Conservation (phyloP, 2,888 invertebrate species). For the Luffia ferchaultella region DNA sequence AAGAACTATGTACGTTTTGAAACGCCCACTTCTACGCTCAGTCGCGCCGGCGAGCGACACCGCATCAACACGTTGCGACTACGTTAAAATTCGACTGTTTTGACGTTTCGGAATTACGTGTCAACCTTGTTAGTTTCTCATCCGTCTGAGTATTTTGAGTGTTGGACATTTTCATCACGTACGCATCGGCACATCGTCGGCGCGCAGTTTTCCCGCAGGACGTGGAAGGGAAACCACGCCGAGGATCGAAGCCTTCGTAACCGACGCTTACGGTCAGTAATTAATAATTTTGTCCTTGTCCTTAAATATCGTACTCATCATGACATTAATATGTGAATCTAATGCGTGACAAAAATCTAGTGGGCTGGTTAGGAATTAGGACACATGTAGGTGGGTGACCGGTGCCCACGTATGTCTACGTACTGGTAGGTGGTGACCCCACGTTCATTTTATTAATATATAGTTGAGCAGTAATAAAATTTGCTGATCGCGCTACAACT, state of each 20-base stretch:
- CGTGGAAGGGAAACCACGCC: too few species aligned
- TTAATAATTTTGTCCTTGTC: conserved; percentile 33
- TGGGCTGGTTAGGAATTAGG: conserved; percentile 31
- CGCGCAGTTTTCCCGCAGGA: conserved; percentile 8
- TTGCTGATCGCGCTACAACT: too few species aligned
- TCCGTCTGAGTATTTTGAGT: conserved; percentile 19
- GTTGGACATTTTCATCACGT: conserved; percentile 26
- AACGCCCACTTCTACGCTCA: conserved; percentile 29
- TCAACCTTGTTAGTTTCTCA: conserved; percentile 3
- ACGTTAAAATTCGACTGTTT: conserved; percentile 34
- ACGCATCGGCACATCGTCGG: conserved; percentile 9
- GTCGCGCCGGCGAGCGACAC: conserved; percentile 53
- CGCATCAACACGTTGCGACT: conserved; percentile 20
- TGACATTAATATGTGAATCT: neutral
- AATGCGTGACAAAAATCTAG: conserved; percentile 18
- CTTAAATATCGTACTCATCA: conserved; percentile 19
- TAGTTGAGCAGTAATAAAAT: too few species aligned
- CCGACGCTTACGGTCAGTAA: conserved; percentile 49
- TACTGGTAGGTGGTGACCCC: neutral
- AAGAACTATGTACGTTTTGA: too few species aligned
- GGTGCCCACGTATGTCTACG: conserved; percentile 47
- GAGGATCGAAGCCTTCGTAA: conserved; percentile 38
- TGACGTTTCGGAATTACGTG: conserved; percentile 48
- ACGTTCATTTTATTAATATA: neutral
- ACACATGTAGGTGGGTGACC: conserved; percentile 49